Evolutionary conservation across 2,113 vertebrate species (phyloP).

Genomic region (Pogonocichla stellata): DNA sequence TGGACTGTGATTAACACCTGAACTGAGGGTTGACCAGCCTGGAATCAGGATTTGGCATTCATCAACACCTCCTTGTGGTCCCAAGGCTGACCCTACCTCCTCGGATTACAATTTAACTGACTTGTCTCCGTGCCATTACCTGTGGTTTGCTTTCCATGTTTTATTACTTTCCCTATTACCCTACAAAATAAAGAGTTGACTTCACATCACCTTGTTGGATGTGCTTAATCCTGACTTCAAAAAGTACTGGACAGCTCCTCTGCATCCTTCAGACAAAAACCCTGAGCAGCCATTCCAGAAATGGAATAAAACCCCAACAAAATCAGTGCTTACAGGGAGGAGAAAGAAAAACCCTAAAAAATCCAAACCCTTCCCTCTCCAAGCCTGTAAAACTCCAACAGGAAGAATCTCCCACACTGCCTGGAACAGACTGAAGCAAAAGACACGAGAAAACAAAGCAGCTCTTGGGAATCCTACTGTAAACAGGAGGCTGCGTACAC

Average conservation of each 20-base stretch:
- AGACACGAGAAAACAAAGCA: background rate
- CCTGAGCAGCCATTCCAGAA: background rate
- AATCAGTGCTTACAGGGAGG: background rate
- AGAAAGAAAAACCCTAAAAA: background rate
- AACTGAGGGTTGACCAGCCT: background rate
- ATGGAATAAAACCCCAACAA: background rate
- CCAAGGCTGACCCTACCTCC: rapidly evolving
- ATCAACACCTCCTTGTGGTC: background rate
- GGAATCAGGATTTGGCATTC: too few relatives aligned
- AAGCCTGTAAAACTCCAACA: background rate
- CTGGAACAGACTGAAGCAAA: background rate
- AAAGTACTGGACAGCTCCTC: background rate
- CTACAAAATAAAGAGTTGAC: background rate
- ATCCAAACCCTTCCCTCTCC: background rate
- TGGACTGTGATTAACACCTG: background rate
- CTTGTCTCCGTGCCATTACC: background rate
- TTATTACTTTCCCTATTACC: background rate
- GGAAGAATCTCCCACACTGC: background rate
- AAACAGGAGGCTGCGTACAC: background rate
- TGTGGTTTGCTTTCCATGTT: background rate
- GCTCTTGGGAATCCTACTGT: background rate
- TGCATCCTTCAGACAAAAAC: background rate
- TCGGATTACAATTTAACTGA: background rate
- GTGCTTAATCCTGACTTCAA: background rate
- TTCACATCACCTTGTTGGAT: background rate